phyloP scores from a whole-genome alignment of 1,140 invertebrate species.

The Oryctes rhinoceros region DNA sequence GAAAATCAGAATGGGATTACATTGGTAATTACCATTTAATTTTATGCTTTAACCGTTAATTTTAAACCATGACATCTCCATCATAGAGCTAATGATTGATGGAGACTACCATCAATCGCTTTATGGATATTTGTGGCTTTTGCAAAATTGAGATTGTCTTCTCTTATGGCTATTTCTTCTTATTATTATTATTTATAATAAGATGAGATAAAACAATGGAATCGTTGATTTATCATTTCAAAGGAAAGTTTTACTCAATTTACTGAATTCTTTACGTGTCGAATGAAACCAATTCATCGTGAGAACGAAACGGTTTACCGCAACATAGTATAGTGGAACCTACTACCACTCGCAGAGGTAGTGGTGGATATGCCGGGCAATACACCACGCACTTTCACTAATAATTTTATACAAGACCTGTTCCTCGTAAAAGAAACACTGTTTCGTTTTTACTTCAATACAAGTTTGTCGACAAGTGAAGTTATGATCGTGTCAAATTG shows the following conservation, averaged over 20 bases:
- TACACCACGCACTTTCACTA: slow-evolving; percentile 43
- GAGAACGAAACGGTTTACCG: not conserved
- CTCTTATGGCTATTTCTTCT: too few relatives aligned
- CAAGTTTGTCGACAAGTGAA: not conserved
- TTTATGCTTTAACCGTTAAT: slow-evolving; percentile 2
- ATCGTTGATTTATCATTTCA: too few relatives aligned
- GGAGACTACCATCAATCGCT: not conserved
- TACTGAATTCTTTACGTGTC: too few relatives aligned
- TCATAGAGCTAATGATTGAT: not conserved
- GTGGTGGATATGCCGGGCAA: not conserved
- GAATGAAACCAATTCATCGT: too few relatives aligned
- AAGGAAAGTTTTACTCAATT: too few relatives aligned
- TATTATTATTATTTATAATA: too few relatives aligned
- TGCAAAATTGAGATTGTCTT: not conserved
- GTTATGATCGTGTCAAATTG: slow-evolving; percentile 44
- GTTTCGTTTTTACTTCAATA: slow-evolving; percentile 40
- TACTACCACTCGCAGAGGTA: not conserved
- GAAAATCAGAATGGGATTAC: not conserved
- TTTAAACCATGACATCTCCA: slow-evolving; percentile 9
- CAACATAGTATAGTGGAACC: not conserved
- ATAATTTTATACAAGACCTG: slow-evolving; percentile 39
- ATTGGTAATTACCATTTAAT: not conserved
- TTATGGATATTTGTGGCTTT: not conserved
- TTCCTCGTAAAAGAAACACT: slow-evolving; percentile 24
- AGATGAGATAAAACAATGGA: too few relatives aligned